phyloP scores from a whole-genome alignment of 1,140 invertebrate genomes.

The Dendroctonus valens region DNA sequence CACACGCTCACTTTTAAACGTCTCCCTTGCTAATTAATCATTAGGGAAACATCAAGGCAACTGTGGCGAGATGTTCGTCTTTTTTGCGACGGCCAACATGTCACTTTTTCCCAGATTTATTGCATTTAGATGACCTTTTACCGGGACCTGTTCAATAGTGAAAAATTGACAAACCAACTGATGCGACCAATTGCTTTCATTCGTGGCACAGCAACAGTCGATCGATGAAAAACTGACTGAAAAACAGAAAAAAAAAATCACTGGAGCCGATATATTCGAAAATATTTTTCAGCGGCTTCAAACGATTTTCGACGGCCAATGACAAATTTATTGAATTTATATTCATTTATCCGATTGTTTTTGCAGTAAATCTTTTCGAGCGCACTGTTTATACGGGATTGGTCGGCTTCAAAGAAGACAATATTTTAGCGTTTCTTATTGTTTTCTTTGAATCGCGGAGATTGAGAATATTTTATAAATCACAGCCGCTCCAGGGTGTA shows the following conservation, averaged over 20 bases:
- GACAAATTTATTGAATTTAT: too few species aligned
- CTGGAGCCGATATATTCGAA: too few species aligned
- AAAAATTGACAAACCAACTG: too few species aligned
- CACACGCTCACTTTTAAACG: constrained; percentile 35
- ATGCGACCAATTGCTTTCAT: too few species aligned
- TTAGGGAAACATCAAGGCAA: constrained; percentile 27
- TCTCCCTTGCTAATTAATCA: constrained; percentile 35
- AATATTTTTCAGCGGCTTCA: too few species aligned
- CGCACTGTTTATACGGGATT: not conserved
- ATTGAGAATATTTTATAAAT: constrained; percentile 14
- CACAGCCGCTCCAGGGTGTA: not conserved
- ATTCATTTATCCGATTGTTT: constrained; percentile 9
- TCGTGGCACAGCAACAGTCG: too few species aligned
- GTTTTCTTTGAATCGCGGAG: constrained; percentile 1
- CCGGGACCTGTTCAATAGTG: too few species aligned
- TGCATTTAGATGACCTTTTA: constrained; percentile 21
- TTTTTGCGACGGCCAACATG: constrained; percentile 10
- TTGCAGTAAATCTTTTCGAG: constrained; percentile 6
- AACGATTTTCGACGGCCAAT: too few species aligned
- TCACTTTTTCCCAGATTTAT: constrained; percentile 21
- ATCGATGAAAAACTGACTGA: too few species aligned
- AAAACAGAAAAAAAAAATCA: too few species aligned
- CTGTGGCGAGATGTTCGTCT: constrained; percentile 8
- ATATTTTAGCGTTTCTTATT: constrained; percentile 12
- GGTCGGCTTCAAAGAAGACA: constrained; percentile 12